Percentiles rank a stretch among this genome's conserved stretches.
Conservation (phyloP, 2,113 vertebrate genomes). For the Sinosuthora webbiana region DNA sequence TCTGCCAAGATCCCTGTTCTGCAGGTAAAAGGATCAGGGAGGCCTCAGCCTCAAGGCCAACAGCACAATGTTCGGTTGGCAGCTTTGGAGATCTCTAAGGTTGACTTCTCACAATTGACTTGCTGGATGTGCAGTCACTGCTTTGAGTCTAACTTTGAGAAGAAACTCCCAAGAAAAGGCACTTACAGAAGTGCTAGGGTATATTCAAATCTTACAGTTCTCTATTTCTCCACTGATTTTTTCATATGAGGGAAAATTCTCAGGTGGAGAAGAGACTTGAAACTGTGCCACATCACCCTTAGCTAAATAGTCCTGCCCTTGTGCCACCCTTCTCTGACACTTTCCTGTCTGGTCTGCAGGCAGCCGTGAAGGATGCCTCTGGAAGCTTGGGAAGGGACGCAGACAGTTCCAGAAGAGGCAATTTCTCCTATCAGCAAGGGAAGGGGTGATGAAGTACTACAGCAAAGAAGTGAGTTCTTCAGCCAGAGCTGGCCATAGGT, state of each 20-base stretch:
- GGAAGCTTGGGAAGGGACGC: constrained; percentile 89
- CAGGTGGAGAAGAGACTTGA: neutral
- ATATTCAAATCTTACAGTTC: neutral
- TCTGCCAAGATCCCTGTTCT: constrained; percentile 69
- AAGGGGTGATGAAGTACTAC: constrained; percentile 91
- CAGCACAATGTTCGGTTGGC: neutral
- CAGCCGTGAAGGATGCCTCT: constrained; percentile 88
- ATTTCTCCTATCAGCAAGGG: constrained; percentile 84
- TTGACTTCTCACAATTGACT: neutral
- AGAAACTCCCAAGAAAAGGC: neutral
- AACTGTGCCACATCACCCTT: neutral
- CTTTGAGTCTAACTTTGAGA: neutral
- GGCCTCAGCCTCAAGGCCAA: neutral
- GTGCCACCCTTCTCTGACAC: neutral
- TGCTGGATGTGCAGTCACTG: neutral
- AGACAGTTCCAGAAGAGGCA: constrained; percentile 85
- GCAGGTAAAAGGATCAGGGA: constrained; percentile 77
- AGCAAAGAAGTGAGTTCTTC: constrained; percentile 86
- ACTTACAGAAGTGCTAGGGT: neutral
- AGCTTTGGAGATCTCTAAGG: neutral
- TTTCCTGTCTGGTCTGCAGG: constrained; percentile 60
- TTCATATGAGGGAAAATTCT: neutral
- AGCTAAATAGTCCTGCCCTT: neutral
- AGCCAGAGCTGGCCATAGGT: neutral
- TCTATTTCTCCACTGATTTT: neutral